A percentile compares a stretch with the other conserved stretches of the same genome.
These are phyloP conservation scores for Tipula confusa DNA, from an alignment of 2,888 invertebrate species.

Conservation along the genomic window DNA sequence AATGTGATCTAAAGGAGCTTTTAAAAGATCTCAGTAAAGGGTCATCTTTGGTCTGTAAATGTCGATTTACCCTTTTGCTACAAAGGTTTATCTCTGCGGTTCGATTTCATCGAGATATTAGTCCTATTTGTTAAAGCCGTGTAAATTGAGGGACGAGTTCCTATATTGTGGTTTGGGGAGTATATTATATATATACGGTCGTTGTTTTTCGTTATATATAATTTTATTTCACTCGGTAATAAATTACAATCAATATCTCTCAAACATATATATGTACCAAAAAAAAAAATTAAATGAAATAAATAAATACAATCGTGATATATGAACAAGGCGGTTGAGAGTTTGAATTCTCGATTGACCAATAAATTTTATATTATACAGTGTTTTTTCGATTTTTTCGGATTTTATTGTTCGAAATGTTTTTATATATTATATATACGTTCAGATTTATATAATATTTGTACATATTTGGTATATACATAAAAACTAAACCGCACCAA, in stretches of 20 bases:
- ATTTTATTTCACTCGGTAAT: not conserved
- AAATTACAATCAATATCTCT: conserved; percentile 25
- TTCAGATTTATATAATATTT: not conserved
- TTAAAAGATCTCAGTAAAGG: too few relatives aligned
- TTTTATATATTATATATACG: not conserved
- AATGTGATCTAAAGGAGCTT: too few relatives aligned
- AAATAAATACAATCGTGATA: conserved; percentile 20
- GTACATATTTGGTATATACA: conserved; percentile 25
- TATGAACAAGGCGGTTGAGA: conserved; percentile 21
- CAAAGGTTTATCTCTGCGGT: too few relatives aligned
- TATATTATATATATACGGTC: not conserved
- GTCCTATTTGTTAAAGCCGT: too few relatives aligned
- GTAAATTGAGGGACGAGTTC: too few relatives aligned
- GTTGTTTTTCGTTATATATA: not conserved
- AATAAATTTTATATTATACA: conserved; percentile 26
- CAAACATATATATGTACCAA: not conserved
- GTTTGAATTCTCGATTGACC: conserved; percentile 27
- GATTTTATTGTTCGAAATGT: conserved; percentile 20
- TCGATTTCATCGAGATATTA: too few relatives aligned
- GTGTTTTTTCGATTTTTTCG: not conserved
- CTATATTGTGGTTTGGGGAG: not conserved
- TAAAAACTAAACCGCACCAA: not conserved
- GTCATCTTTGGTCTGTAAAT: too few relatives aligned
- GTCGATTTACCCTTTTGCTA: too few relatives aligned
- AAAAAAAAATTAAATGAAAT: too few relatives aligned